Base-by-base conservation (phyloP, 2,888 invertebrate genomes). In the Omphaloscelis lunosa region DNA sequence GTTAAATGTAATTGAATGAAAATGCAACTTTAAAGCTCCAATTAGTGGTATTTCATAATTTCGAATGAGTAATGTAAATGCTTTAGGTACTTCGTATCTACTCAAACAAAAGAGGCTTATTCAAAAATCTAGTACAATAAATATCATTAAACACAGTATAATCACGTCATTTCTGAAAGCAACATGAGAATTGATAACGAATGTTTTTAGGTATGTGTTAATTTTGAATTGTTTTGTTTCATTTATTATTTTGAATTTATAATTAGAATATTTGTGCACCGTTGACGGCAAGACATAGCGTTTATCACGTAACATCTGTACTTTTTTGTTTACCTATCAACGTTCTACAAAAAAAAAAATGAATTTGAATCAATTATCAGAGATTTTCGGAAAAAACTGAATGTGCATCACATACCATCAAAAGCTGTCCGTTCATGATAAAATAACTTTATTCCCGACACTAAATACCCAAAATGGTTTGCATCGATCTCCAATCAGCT, bases 401-500 rank as follows among this genome's bases (percentile, higher is more conserved):
- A 34, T 34, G 34, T 34, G 2, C 34, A 34, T 34, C 34, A 34
- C 34, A 34, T 34, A 5, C 34, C 34, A 34, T 34, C 2, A 34
- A 34, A 34, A 34, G 34, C 34, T 39, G 39, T 9, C 41, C 2
- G 27, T 39, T 27, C 48, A 1, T 27, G 20, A 20, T 58, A 41
- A 51, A 70, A 41, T 9, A 27, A 51, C 23, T 8, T 45, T 61
- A 6, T 27, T 71, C n/a, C 0, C 6, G n/a, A 9, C 39, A 48
- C 11, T 23, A 58, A 29, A 53, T 4, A 41, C 7, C 59, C 39
- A 27, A 66, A 67, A 45, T 34, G 34, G 9, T 23, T 63, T 48
- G 6, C 8, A 56, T 66, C 15, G 20, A 45, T 27, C 17, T 59
- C 15, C 20, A 59, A 61, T 81, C 34, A 75, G 11, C 53, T 71